phyloP scores from a whole-genome alignment of 2,888 invertebrate genomes.

The Hyles lineata region DNA sequence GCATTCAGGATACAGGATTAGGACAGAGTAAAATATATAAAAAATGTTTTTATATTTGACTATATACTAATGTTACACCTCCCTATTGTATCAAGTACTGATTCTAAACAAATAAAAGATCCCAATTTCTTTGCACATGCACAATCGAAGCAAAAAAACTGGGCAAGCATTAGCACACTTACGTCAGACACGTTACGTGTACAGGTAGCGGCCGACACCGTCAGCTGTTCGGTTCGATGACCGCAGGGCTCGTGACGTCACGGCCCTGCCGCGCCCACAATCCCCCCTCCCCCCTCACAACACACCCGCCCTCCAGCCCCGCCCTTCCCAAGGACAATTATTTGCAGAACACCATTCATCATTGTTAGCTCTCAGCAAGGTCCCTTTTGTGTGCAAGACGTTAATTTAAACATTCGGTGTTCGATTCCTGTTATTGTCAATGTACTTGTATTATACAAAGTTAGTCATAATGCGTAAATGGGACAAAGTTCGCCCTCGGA shows the following conservation, averaged over 20 bases:
- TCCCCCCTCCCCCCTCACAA: conserved; percentile 40
- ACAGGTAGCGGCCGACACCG: conserved; percentile 38
- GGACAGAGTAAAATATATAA: too few relatives aligned
- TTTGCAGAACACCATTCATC: conserved; percentile 77
- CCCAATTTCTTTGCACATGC: too few relatives aligned
- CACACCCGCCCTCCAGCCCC: conserved; percentile 42
- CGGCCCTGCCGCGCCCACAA: conserved; percentile 64
- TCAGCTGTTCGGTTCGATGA: conserved; percentile 73
- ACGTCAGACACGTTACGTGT: conserved; percentile 30
- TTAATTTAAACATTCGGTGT: conserved; percentile 26
- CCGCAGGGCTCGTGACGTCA: conserved; percentile 76
- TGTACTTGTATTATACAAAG: conserved; percentile 31
- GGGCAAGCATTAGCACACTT: neutral
- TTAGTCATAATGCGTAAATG: conserved; percentile 13
- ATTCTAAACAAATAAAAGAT: too few relatives aligned
- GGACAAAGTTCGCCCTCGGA: conserved; percentile 4
- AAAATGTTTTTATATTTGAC: too few relatives aligned
- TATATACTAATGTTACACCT: too few relatives aligned
- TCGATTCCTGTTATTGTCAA: conserved; percentile 31
- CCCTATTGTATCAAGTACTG: too few relatives aligned
- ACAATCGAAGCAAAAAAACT: neutral
- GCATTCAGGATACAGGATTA: too few relatives aligned
- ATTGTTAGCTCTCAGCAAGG: conserved; percentile 57
- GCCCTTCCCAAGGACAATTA: conserved; percentile 67
- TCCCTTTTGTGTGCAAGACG: conserved; percentile 47